Conservation (phyloP, 2,113 vertebrate species). For the Turnix velox region DNA sequence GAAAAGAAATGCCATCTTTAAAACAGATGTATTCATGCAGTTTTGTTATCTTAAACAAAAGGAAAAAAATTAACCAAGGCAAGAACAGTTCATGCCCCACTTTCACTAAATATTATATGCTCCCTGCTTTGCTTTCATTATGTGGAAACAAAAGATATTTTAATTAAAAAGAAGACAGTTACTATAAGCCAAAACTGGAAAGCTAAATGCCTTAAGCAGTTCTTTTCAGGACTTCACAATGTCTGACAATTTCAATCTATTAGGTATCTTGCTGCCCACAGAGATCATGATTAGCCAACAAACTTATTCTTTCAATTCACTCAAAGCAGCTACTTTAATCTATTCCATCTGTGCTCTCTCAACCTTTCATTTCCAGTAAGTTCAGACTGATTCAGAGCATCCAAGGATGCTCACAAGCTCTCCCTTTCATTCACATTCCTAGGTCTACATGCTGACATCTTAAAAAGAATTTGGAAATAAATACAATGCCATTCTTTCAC, state of each 20-base stretch:
- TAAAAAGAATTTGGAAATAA: slow-evolving; percentile 50
- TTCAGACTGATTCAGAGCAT: slow-evolving; percentile 34
- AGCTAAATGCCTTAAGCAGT: neutral
- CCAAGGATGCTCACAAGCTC: neutral
- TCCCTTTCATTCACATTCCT: neutral
- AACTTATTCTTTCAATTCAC: slow-evolving; percentile 50
- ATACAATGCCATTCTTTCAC: slow-evolving; percentile 28
- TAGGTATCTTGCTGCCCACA: neutral
- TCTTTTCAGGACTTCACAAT: neutral
- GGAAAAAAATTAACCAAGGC: neutral
- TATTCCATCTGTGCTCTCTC: slow-evolving; percentile 53
- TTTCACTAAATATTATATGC: neutral
- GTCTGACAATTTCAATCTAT: neutral
- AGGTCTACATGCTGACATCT: slow-evolving; percentile 20
- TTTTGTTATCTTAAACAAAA: neutral
- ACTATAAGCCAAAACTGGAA: neutral
- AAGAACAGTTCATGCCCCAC: neutral
- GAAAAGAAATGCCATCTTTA: neutral
- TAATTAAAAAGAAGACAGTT: neutral
- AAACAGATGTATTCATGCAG: neutral
- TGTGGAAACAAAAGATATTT: neutral
- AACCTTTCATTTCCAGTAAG: slow-evolving; percentile 62
- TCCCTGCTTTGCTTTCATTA: neutral
- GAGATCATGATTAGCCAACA: slow-evolving; percentile 10
- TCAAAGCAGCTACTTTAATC: slow-evolving; percentile 17